phyloP scores from a whole-genome alignment of 2,888 invertebrate genomes.

The Chesias legatella region DNA sequence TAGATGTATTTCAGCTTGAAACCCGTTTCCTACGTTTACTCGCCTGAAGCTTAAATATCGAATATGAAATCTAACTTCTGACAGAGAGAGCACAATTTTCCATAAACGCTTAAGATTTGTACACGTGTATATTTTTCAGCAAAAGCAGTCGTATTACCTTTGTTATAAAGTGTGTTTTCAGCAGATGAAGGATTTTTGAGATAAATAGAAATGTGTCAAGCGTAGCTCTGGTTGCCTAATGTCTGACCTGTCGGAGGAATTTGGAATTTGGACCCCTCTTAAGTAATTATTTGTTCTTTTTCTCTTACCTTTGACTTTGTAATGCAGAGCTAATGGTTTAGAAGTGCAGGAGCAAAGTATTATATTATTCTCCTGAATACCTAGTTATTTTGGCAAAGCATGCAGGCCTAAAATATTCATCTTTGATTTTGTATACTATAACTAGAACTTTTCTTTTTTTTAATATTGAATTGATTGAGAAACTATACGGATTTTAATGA shows the following conservation, averaged over 20 bases:
- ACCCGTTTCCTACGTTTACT: slow-evolving; percentile 38
- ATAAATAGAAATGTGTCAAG: slow-evolving; percentile 53
- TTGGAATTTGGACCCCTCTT: slow-evolving; percentile 43
- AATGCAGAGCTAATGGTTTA: background rate
- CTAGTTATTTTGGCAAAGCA: no score
- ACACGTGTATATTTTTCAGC: slow-evolving; percentile 21
- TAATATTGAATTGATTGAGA: no score
- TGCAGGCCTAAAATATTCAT: no score
- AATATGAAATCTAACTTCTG: slow-evolving; percentile 45
- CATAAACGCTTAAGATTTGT: slow-evolving; percentile 25
- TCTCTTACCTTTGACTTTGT: slow-evolving; percentile 10
- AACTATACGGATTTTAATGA: no score
- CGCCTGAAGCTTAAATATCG: slow-evolving; percentile 33
- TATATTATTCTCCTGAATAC: no score
- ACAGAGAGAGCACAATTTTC: slow-evolving; percentile 42
- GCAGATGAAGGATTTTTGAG: slow-evolving; percentile 23
- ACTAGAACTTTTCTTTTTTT: no score
- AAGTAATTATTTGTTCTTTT: slow-evolving; percentile 36
- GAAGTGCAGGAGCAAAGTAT: background rate
- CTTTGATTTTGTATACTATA: no score
- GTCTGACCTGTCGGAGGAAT: slow-evolving; percentile 48
- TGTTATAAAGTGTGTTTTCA: slow-evolving; percentile 37
- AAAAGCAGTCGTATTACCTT: slow-evolving; percentile 39
- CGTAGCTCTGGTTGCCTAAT: slow-evolving; percentile 42
- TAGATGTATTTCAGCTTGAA: slow-evolving; percentile 35